phyloP scores from a whole-genome alignment of 92 coral and sea anemone species.

The Blastomussa wellsi region DNA sequence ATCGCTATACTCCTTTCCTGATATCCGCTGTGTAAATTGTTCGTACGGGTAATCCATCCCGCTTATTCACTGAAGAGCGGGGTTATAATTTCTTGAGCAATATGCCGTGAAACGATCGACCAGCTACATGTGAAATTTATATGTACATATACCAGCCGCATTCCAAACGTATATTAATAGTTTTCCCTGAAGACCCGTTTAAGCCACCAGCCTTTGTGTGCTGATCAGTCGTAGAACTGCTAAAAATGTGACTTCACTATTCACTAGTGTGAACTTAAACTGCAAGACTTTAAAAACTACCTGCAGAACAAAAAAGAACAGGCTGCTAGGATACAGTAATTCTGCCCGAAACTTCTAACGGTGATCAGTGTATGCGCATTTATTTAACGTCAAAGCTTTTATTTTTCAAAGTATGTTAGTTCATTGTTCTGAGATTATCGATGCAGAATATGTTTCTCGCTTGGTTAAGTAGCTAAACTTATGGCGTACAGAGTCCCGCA shows the following conservation, averaged over 20 bases:
- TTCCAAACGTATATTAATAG: not conserved
- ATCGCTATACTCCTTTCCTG: not conserved
- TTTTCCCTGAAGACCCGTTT: not conserved
- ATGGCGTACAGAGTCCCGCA: not conserved
- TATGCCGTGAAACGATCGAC: not conserved
- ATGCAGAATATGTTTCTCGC: not conserved
- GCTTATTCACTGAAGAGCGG: not conserved
- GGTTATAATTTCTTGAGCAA: not conserved
- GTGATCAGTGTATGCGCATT: not conserved
- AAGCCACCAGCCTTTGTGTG: not conserved
- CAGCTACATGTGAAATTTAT: too few species aligned
- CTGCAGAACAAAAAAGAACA: not conserved
- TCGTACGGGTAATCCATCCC: not conserved
- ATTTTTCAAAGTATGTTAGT: not conserved
- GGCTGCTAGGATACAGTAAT: constrained; percentile 29
- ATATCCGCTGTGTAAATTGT: not conserved
- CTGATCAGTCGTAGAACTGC: not conserved
- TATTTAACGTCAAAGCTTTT: not conserved
- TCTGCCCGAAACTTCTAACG: not conserved
- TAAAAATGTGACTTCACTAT: not conserved
- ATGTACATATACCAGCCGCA: not conserved
- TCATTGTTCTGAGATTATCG: not conserved
- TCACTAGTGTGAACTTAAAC: not conserved
- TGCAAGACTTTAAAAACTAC: not conserved
- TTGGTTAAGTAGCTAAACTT: not conserved